Evolutionary conservation across 2,797 vertebrate species (phyloP).

Genomic region (Adrianichthys oophorus): DNA sequence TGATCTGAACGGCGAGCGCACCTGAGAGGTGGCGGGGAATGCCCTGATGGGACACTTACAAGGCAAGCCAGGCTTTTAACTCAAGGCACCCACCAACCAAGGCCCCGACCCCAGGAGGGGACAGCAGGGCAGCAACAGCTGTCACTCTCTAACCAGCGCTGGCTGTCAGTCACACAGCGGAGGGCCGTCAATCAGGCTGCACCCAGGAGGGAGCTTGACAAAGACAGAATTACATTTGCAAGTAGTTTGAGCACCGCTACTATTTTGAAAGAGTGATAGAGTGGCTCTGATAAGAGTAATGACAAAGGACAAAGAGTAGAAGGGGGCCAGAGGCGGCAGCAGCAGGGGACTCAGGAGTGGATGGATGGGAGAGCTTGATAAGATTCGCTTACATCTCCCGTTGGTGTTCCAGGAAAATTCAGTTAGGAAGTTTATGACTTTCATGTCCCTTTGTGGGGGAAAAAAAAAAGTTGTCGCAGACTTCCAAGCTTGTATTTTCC

Average conservation of each 20-base stretch:
- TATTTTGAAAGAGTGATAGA: constrained; percentile 79
- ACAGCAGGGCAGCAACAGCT: constrained; percentile 52
- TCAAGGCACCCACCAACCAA: constrained; percentile 19
- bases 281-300: constrained; percentile 79
- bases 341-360: constrained; percentile 55
- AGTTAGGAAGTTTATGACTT: constrained; percentile 45
- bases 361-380: constrained; percentile 79
- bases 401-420: constrained; percentile 76
- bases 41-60: constrained; percentile 20
- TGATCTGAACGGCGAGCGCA: constrained; percentile 40
- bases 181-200: constrained; percentile 79
- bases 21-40: constrained; percentile 13
- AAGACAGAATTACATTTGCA: constrained; percentile 81
- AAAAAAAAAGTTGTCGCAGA: not conserved
- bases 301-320: constrained; percentile 74
- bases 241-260: constrained; percentile 68
- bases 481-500: not conserved
- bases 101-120: constrained; percentile 21
- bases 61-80: constrained; percentile 36
- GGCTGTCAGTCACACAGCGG: constrained; percentile 81
- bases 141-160: constrained; percentile 68
- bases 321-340: constrained; percentile 46
- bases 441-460: not conserved
- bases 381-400: constrained; percentile 78
- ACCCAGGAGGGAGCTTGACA: constrained; percentile 76